Base-by-base conservation (phyloP, 2,797 vertebrate genomes). In the Lacerta agilis region DNA sequence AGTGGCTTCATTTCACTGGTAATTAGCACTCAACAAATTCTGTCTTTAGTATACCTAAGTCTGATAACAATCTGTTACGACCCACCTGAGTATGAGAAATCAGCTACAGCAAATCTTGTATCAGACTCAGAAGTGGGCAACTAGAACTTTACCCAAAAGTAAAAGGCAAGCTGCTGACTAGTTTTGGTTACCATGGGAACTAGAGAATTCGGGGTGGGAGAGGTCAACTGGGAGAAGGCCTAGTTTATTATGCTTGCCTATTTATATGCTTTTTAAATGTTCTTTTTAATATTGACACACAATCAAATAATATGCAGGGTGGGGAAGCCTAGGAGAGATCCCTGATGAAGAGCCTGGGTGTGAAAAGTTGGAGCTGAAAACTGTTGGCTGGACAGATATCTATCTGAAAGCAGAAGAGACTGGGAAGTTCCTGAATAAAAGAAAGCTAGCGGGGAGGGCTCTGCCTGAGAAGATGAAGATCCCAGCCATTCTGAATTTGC, bases 221-320 rank as follows among this genome's bases (percentile, higher is more conserved):
- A 71, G 77, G 45, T 86, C 77, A 86, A 79, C 77, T 72, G 64
- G 76, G 76, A 85, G 83, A 85, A 76, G 55, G 83, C 73, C 73
- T 58, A 76, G 83, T 85, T 85, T 64, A 85, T 76, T 45, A 64
- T 76, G 61, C 55, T 76, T 85, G 55, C 55, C 64, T 85, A 85
- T 73, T 85, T 76, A 41, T 49, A 49, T 82, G 9, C 49, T 38
- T 75, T 84, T 66, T 66, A 38, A 9, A 64, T 66, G 72, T 29
- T 84, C 7, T 73, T 67, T 41, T 84, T 49, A 72, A 64, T 83
- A 33, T 72, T 2, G 49, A 71, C 49, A 72, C 69, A 55, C 82
- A 83, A 55, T 72, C 71, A 67, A 82, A 82, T 82, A 82, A 67
- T 83, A 49, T 64, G 61, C 61, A 72, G 17, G 55, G 18, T n/a